Evolutionary conservation across 2,797 vertebrate genomes (phyloP).

Genomic region (Mycteria americana): DNA sequence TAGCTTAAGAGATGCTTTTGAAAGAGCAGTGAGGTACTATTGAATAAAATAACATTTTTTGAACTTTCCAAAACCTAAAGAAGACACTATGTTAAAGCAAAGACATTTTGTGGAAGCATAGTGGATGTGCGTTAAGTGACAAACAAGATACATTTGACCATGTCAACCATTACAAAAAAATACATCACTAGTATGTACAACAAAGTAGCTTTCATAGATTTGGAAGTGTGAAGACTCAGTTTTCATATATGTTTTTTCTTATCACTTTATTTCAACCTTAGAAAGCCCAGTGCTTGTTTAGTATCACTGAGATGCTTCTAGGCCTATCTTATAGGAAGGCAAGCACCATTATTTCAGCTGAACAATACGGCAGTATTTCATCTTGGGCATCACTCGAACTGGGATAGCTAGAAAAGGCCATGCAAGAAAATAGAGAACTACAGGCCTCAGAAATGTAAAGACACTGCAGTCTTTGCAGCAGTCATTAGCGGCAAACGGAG

Average conservation of each 20-base stretch:
- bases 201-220: neutral
- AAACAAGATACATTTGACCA: neutral
- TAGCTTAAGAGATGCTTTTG: neutral
- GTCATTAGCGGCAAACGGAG: neutral
- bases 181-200: neutral
- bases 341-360: neutral
- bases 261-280: neutral
- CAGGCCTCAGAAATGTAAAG: neutral
- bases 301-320: neutral
- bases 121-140: neutral
- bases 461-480: neutral
- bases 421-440: neutral
- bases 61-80: neutral
- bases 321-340: neutral
- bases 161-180: neutral
- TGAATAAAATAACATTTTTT: neutral
- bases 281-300: neutral
- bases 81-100: neutral
- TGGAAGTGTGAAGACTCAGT: neutral
- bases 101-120: neutral
- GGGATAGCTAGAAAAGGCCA: neutral
- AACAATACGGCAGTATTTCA: slow-evolving; percentile 35
- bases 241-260: neutral
- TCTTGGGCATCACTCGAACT: neutral
- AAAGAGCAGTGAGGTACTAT: neutral